Percentiles rank a stretch among this genome's conserved stretches.
Evolutionary conservation across 2,797 vertebrate species (phyloP).

Genomic region (Ibycter americanus): DNA sequence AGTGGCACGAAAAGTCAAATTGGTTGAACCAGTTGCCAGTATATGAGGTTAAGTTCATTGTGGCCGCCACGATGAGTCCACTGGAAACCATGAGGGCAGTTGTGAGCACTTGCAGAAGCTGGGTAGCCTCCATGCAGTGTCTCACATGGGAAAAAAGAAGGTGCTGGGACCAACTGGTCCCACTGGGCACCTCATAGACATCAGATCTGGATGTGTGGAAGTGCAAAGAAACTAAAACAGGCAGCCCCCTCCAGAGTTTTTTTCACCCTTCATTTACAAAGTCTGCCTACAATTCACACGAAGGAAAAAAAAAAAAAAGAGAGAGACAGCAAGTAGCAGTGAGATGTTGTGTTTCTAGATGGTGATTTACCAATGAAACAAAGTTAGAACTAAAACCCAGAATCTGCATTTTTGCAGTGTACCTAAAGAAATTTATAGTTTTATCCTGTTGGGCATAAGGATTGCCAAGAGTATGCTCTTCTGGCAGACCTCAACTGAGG

Average conservation of each 20-base stretch:
- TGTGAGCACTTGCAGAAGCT: neutral
- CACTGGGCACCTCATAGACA: neutral
- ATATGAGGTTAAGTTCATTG: neutral
- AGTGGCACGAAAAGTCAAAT: neutral
- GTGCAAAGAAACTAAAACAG: neutral
- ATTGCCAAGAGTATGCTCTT: neutral
- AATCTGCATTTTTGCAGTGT: neutral
- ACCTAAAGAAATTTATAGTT: neutral
- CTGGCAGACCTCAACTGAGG: neutral
- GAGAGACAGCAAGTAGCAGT: neutral
- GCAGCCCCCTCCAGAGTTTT: neutral
- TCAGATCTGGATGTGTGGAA: neutral
- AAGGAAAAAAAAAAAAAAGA: neutral
- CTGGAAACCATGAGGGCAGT: fast-evolving
- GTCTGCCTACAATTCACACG: neutral
- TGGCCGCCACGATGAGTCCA: neutral
- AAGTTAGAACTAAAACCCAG: neutral
- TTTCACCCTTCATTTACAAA: neutral
- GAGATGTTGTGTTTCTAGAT: neutral
- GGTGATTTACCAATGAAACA: neutral
- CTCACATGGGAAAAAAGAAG: neutral
- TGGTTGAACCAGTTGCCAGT: neutral
- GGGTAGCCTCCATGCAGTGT: too few relatives aligned
- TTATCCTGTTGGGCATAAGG: neutral
- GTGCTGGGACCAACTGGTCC: neutral